These are phyloP conservation scores for Tympanoctomys barrerae DNA, from an alignment of 2,797 vertebrate genomes.

Conservation along the genomic window DNA sequence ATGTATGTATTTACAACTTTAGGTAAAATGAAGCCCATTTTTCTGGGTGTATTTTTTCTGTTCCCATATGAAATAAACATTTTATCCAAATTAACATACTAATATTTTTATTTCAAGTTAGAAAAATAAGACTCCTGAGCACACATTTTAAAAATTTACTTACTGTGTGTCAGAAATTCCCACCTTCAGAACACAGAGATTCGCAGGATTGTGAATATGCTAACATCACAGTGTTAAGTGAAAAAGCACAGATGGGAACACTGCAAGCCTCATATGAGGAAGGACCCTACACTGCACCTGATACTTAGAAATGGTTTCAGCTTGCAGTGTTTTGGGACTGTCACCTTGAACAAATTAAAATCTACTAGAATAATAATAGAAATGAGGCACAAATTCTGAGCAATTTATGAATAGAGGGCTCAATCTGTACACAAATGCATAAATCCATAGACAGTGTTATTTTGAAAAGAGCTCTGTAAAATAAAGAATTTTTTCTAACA, in stretches of 20 bases:
- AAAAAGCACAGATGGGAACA: neutral
- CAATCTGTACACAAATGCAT: neutral
- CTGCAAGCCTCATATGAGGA: neutral
- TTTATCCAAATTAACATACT: too few species aligned
- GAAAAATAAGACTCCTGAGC: too few species aligned
- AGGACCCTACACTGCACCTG: neutral
- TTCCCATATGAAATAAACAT: too few species aligned
- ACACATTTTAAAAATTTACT: too few species aligned
- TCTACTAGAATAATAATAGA: neutral
- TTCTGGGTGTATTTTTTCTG: too few species aligned
- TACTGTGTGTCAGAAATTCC: too few species aligned
- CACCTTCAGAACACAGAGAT: too few species aligned
- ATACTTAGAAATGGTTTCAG: neutral
- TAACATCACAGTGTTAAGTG: neutral
- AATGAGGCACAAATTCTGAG: neutral
- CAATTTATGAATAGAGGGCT: fast-evolving
- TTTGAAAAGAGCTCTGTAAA: neutral
- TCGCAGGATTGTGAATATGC: too few species aligned
- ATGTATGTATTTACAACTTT: too few species aligned
- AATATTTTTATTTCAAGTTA: too few species aligned
- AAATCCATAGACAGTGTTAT: neutral
- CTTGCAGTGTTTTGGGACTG: neutral
- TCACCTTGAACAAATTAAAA: neutral
- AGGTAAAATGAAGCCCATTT: too few species aligned
- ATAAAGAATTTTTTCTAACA: neutral